These are phyloP conservation scores for Nysson spinosus DNA, from an alignment of 2,888 invertebrate species.

Conservation along the genomic window DNA sequence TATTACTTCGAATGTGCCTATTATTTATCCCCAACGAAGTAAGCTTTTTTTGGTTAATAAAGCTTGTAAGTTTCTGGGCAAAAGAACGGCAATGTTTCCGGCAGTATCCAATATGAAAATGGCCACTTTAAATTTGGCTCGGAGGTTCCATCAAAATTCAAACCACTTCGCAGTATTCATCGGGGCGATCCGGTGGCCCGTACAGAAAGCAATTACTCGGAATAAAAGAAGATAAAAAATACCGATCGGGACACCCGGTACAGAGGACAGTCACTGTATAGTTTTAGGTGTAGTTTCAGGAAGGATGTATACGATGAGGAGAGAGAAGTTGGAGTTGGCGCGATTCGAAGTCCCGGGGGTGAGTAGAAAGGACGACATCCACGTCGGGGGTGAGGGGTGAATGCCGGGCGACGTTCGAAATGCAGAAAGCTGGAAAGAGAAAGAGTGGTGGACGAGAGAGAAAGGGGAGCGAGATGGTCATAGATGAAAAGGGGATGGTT, in stretches of 20 bases:
- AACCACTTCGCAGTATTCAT: too few relatives aligned
- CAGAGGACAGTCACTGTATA: conserved; percentile 68
- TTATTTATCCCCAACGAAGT: too few relatives aligned
- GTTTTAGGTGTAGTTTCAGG: conserved; percentile 72
- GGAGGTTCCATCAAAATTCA: too few relatives aligned
- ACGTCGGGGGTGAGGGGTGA: neutral
- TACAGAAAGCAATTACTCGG: neutral
- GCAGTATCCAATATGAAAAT: too few relatives aligned
- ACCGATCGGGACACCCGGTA: conserved; percentile 38
- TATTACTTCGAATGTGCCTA: too few relatives aligned
- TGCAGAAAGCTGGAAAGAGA: too few relatives aligned
- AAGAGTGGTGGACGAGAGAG: neutral
- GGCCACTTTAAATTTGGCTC: too few relatives aligned
- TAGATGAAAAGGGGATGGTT: conserved; percentile 17
- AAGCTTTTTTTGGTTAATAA: too few relatives aligned
- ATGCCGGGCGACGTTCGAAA: neutral
- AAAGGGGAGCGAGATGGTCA: neutral
- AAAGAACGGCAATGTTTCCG: too few relatives aligned
- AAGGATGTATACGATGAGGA: conserved; percentile 62
- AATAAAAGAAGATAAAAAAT: conserved; percentile 18
- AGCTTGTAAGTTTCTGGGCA: too few relatives aligned
- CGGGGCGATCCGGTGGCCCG: neutral
- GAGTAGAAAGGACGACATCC: too few relatives aligned
- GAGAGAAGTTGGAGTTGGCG: conserved; percentile 67
- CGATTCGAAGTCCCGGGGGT: conserved; percentile 68